Base-by-base conservation (phyloP, 2,888 invertebrate genomes). In the Diaperis boleti region DNA sequence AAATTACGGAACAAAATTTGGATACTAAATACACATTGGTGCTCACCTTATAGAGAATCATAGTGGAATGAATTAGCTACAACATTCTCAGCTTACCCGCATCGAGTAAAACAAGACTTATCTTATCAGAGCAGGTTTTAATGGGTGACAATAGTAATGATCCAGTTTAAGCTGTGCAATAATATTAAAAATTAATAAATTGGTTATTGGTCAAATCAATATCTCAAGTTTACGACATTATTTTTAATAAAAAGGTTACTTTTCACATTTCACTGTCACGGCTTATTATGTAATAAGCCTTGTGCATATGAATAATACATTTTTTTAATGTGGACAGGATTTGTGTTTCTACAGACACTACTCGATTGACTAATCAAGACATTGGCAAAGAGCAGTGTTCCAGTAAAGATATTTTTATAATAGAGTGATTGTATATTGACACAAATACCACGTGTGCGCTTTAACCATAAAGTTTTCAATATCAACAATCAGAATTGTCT, bases 71-170 rank as follows among this genome's bases (percentile, higher is more conserved):
- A 50, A 37, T 49, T 35, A 33, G 17, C 33, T 2, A 29, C 8
- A 33, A 22, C 3, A 11, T 17, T 5, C n/a, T 14, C 11, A 39
- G 8, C 39, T 13, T 13, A 22, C 42, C 7, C 10, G 20, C 10
- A 5, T 20, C 4, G 17, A 33, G 33, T 33, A 33, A 10, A 11
- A 13, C 10, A 18, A n/a, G 4, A 15, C 35, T 17, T 52, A 52
- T 52, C 52, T 52, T 52, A 52, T 52, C 37, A n/a, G 7, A 7
- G 18, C 18, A n/a, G 4, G 52, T 52, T 52, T 33, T 33, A 49
- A 49, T 8, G 18, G 15, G 6, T 17, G 13, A 33, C 31, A 47
- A 14, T n/a, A 31, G 17, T 47, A 1, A 18, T 42, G n/a, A 42
- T 17, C 42, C 20, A 18, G 18, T 11, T 20, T 42, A 42, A 42